A percentile compares a stretch with the other conserved stretches of the same genome.
Conservation (phyloP, 2,113 vertebrate genomes). For the Bos indicus region DNA sequence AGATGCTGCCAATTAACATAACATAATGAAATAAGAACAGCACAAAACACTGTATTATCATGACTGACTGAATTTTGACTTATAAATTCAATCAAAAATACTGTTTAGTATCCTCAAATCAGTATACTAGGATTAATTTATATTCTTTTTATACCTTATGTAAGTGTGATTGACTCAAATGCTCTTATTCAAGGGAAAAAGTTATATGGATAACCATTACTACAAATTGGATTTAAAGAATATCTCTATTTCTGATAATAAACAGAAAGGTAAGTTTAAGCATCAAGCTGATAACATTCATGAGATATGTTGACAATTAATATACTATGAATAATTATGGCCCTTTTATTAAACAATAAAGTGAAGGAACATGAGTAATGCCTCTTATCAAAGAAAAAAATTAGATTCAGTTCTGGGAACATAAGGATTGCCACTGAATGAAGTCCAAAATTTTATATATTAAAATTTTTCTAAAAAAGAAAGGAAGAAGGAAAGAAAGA, state of each 20-base stretch:
- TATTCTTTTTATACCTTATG: background rate
- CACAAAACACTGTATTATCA: background rate
- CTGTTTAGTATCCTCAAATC: background rate
- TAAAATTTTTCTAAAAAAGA: background rate
- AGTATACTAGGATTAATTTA: background rate
- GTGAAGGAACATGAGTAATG: constrained; percentile 38
- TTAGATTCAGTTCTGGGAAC: constrained; percentile 54
- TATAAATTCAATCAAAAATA: constrained; percentile 11
- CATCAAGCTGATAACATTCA: background rate
- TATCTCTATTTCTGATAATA: background rate
- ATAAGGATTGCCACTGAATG: constrained; percentile 50
- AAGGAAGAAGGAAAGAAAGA: background rate
- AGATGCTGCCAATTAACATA: background rate
- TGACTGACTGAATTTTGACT: background rate
- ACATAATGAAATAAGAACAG: background rate
- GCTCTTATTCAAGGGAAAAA: background rate
- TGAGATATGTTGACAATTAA: background rate
- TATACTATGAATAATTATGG: background rate
- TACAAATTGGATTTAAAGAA: background rate
- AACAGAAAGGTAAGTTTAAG: background rate
- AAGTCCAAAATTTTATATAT: background rate
- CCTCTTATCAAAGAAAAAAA: constrained; percentile 40
- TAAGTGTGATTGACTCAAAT: background rate
- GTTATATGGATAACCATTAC: background rate
- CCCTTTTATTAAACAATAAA: constrained; percentile 54